phyloP scores from a whole-genome alignment of 2,113 vertebrate genomes.

The Furnarius figulus region DNA sequence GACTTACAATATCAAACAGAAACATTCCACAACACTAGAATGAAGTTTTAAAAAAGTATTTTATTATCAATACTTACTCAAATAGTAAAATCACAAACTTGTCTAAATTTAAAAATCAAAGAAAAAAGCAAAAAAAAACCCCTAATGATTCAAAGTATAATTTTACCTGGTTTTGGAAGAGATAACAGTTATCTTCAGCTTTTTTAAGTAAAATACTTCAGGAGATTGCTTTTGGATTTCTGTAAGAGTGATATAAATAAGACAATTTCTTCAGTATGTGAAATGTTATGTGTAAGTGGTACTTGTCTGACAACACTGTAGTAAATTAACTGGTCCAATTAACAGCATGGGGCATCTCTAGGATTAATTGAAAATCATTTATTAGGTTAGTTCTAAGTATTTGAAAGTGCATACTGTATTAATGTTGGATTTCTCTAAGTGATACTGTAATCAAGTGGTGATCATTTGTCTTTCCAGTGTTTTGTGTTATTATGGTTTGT shows the following conservation, averaged over 20 bases:
- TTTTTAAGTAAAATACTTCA: not conserved
- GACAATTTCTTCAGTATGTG: not conserved
- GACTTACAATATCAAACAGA: not conserved
- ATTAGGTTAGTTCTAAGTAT: not conserved
- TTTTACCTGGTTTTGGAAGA: not conserved
- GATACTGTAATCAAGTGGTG: not conserved
- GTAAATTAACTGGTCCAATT: not conserved
- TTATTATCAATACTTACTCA: not conserved
- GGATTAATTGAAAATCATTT: conserved; percentile 32
- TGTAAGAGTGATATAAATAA: not conserved
- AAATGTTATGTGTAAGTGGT: not conserved
- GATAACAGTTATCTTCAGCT: not conserved
- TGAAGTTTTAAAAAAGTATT: not conserved
- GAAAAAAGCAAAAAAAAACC: not conserved
- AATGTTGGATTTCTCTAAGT: not conserved
- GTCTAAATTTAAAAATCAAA: not conserved
- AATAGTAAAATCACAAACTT: not conserved
- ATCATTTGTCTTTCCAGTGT: not conserved
- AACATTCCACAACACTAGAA: not conserved
- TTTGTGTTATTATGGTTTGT: not conserved
- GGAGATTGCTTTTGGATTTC: not conserved
- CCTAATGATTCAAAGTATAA: not conserved
- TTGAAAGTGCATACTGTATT: not conserved
- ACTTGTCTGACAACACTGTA: not conserved
- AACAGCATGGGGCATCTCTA: not conserved